Base-by-base conservation (phyloP, 1,140 invertebrate genomes). In the Chironomus tepperi region DNA sequence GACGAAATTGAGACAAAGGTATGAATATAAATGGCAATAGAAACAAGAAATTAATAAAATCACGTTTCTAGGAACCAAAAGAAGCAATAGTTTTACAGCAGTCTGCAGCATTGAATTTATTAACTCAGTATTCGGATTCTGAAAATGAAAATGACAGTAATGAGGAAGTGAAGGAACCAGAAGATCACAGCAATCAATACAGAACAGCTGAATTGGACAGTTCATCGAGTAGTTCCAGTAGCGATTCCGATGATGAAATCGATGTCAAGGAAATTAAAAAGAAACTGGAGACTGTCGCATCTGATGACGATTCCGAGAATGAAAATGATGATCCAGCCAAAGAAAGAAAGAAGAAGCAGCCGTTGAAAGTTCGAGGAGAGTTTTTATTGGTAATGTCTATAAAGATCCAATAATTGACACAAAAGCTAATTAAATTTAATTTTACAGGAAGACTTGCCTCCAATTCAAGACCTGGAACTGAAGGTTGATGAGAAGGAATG, bases 381-480 rank as follows among this genome's bases (percentile, higher is more conserved):
- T 70, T 70, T 18, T 21, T 70, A 70, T 18, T 70, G 6, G 47
- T 57, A n/a, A 57, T 57, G 7, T 57, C 7, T 7, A 12, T 34
- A 34, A 34, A 34, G 24, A 34, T 34, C 24, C 24, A 34, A 5
- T 2, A n/a, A 57, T 1, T 57, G n/a, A 12, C 9, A 57, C 8
- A 3, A 57, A 10, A 57, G n/a, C n/a, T 57, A 9, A 76, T 12
- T 76, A 77, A 42, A 43, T 78, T 16, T 75, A 16, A 47, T 79
- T 2, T 57, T 57, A 12, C 47, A 57, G 15, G 87, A 91, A 79
- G 89, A 94, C 78, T 83, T 96, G 67, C 93, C 93, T 2, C 91
- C 92, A 0, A 91, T 96, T 76, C 89, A 94, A 82, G 90, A 95
- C 79, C 84, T 96, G 57, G 85, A 89, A 76, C 94, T 96, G 74